Conservation (phyloP, 2,888 invertebrate genomes). For the Chrysopilus asiliformis region DNA sequence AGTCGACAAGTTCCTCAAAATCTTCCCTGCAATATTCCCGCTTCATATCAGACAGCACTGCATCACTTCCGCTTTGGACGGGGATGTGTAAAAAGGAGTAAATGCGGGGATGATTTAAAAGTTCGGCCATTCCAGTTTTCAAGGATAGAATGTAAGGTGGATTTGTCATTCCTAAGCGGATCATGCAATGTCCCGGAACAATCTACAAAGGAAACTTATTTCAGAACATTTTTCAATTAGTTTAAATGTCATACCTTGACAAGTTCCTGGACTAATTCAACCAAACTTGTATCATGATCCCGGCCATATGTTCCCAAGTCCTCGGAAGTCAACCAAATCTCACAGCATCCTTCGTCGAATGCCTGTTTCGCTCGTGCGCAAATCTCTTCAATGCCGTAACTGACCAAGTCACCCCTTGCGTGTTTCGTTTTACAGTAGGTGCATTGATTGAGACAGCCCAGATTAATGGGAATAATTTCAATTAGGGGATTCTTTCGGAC, state of each 20-base stretch:
- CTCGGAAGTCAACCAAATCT: conserved; percentile 96
- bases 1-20: conserved; percentile 80
- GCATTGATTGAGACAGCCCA: conserved; percentile 95
- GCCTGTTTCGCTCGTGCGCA: conserved; percentile 75
- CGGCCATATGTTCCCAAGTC: conserved; percentile 96
- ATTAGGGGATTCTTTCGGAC: conserved; percentile 90
- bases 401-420: conserved; percentile 91
- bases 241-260: conserved; percentile 40
- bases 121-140: conserved; percentile 73
- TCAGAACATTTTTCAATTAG: neutral
- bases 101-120: conserved; percentile 76
- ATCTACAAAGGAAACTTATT: conserved; percentile 13
- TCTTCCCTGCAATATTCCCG: conserved; percentile 84
- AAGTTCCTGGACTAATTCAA: conserved; percentile 72
- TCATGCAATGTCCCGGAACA: conserved; percentile 50
- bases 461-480: conserved; percentile 93
- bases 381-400: conserved; percentile 82
- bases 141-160: conserved; percentile 97
- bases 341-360: conserved; percentile 83
- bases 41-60: conserved; percentile 89
- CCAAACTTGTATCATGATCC: conserved; percentile 81
- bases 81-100: conserved; percentile 96
- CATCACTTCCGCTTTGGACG: conserved; percentile 94
- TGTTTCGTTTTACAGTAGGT: conserved; percentile 99
- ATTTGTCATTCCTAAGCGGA: conserved; percentile 95